Conservation (phyloP, 2,888 invertebrate genomes). For the Sclerodermus sp. region DNA sequence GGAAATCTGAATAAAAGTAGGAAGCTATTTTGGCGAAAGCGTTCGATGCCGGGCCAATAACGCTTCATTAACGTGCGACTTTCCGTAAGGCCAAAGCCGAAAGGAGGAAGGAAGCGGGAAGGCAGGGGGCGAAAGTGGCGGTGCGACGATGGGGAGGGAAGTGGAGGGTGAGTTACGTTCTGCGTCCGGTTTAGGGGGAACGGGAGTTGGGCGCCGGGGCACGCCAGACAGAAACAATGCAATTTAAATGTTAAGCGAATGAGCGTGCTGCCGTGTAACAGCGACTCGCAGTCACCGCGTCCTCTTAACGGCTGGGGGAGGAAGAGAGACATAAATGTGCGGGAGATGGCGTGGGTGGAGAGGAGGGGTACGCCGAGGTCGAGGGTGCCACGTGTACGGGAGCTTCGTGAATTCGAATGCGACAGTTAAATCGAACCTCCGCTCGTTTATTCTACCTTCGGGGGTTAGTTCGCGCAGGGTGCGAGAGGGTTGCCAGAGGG, state of each 20-base stretch:
- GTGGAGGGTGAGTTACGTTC: constrained; percentile 20
- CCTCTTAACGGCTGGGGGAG: constrained; percentile 8
- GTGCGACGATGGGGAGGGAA: neutral
- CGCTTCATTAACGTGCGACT: neutral
- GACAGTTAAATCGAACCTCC: constrained; percentile 46
- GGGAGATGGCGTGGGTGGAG: constrained; percentile 3
- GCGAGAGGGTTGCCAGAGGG: constrained; percentile 10
- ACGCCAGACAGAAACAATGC: constrained; percentile 46
- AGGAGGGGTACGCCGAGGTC: constrained; percentile 1
- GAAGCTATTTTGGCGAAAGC: constrained; percentile 5
- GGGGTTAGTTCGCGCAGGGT: constrained; percentile 9
- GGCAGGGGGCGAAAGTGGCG: neutral
- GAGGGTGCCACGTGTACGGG: neutral
- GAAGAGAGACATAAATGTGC: constrained; percentile 11
- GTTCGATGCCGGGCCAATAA: too few relatives aligned
- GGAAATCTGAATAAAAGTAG: constrained; percentile 8
- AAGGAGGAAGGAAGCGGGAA: neutral
- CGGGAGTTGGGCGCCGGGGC: constrained; percentile 9
- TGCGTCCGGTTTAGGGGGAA: constrained; percentile 16
- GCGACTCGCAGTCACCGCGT: constrained; percentile 8
- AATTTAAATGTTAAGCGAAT: constrained; percentile 49
- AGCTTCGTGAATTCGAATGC: constrained; percentile 41
- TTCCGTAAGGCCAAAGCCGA: neutral
- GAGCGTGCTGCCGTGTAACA: constrained; percentile 18
- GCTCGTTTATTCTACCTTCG: constrained; percentile 40